These are phyloP conservation scores for Eupristina koningsbergeri DNA, from an alignment of 1,140 invertebrate genomes.

Conservation along the genomic window DNA sequence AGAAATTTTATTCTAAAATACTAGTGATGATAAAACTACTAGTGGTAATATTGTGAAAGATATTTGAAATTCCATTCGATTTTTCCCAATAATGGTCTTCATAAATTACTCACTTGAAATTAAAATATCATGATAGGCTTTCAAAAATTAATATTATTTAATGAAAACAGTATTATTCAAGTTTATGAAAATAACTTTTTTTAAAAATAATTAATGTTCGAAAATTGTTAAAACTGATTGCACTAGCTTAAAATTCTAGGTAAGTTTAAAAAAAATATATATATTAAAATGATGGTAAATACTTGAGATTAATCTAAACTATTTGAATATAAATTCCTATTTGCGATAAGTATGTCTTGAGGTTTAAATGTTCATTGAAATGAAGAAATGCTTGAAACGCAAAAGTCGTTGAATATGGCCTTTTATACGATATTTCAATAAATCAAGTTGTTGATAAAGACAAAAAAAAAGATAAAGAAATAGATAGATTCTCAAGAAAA, in stretches of 20 bases:
- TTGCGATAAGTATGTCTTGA: not conserved
- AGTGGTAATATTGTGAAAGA: no score
- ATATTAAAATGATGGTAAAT: not conserved
- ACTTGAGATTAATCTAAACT: not conserved
- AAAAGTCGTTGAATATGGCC: not conserved
- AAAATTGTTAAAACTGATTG: no score
- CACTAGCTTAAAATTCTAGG: not conserved
- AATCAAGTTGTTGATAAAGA: not conserved
- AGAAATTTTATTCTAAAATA: no score
- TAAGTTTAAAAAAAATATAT: not conserved
- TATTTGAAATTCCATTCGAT: no score
- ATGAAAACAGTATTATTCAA: no score
- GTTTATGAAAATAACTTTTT: no score
- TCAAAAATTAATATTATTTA: no score
- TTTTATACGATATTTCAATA: not conserved
- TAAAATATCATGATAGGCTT: no score
- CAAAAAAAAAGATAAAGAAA: not conserved
- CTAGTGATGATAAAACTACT: no score
- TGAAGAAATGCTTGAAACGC: not conserved
- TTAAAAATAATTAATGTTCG: no score
- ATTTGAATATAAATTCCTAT: not conserved
- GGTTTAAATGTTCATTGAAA: not conserved
- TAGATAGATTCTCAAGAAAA: not conserved
- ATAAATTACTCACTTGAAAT: no score
- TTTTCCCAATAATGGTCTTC: no score